phyloP scores from a whole-genome alignment of 2,888 invertebrate species.

The Eulithis prunata region DNA sequence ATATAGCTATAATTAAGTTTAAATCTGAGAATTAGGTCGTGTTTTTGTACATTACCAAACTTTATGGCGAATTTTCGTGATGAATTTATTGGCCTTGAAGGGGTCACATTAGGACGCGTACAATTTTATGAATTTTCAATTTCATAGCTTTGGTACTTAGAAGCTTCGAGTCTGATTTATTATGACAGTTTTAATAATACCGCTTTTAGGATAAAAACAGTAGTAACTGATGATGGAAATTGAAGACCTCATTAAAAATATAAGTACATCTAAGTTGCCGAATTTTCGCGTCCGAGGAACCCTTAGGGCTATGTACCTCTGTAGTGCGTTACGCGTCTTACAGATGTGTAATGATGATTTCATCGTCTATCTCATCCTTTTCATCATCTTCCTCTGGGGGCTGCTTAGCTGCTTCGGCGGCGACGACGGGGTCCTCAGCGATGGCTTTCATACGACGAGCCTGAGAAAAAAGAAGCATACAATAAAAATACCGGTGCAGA shows the following conservation, averaged over 20 bases:
- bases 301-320: conserved; percentile 35
- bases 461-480: conserved; percentile 54
- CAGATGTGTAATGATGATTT: conserved; percentile 93
- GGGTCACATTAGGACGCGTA: conserved; percentile 9
- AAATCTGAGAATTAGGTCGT: conserved; percentile 40
- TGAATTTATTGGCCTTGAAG: conserved; percentile 11
- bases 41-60: conserved; percentile 46
- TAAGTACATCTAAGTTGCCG: neutral
- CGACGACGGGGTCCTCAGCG: conserved; percentile 86
- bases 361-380: conserved; percentile 94
- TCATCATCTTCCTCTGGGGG: conserved; percentile 93
- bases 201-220: too few species aligned
- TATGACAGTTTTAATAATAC: too few species aligned
- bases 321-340: conserved; percentile 63
- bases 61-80: conserved; percentile 44
- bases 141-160: too few species aligned
- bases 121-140: neutral
- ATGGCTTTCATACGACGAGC: conserved; percentile 89
- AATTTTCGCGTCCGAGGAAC: conserved; percentile 10
- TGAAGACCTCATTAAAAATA: neutral
- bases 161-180: too few species aligned
- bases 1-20: conserved; percentile 63
- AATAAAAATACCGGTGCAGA: neutral
- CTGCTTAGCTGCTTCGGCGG: conserved; percentile 86
- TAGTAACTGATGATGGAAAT: too few species aligned